Conservation (phyloP, 2,888 invertebrate genomes). For the Dinocampus coccinellae region DNA sequence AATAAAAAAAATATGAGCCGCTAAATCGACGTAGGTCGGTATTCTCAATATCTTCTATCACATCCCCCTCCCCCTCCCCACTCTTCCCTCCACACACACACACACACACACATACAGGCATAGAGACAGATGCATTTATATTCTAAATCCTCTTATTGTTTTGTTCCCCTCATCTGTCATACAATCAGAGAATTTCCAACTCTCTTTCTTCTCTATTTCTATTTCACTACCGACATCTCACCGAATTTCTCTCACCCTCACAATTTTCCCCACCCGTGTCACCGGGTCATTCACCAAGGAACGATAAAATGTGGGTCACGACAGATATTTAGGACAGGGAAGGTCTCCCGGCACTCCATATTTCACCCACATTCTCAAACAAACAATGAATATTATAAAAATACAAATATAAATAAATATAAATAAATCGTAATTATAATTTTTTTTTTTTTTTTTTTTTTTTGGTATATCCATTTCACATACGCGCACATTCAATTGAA, state of each 20-base stretch:
- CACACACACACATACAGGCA: conserved; percentile 20
- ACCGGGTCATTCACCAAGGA: conserved; percentile 61
- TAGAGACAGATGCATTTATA: background rate
- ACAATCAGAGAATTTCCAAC: conserved; percentile 48
- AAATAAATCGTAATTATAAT: background rate
- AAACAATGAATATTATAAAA: background rate
- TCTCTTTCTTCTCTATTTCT: too few relatives aligned
- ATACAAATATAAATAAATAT: background rate
- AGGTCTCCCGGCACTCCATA: conserved; percentile 40
- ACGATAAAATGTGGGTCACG: conserved; percentile 60
- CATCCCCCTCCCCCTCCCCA: too few relatives aligned
- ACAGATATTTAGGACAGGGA: conserved; percentile 58
- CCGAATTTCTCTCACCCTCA: too few relatives aligned
- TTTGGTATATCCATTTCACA: background rate
- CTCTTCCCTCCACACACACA: conserved; percentile 29
- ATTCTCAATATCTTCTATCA: conserved; percentile 33
- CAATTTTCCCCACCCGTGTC: conserved; percentile 53
- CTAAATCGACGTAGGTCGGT: conserved; percentile 35
- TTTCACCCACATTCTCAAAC: conserved; percentile 6
- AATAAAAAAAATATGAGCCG: too few relatives aligned
- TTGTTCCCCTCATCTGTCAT: conserved; percentile 32
- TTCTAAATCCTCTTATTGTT: background rate
- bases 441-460: background rate
- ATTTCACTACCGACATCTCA: too few relatives aligned
- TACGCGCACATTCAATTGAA: background rate